phyloP scores from a whole-genome alignment of 2,888 invertebrate species.

The Microctonus brassicae region DNA sequence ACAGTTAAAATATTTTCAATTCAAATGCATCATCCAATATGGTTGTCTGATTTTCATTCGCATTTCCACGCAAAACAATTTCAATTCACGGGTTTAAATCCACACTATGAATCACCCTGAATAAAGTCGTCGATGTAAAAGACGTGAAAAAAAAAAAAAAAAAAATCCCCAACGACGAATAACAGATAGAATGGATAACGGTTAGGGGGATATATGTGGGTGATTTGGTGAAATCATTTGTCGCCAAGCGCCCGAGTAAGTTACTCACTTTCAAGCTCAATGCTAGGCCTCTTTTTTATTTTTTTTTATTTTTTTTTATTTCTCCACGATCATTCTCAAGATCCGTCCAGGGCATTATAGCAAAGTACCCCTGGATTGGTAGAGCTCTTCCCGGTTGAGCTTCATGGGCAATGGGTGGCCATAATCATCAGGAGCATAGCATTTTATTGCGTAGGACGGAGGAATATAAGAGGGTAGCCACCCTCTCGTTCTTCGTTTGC shows the following conservation, averaged over 20 bases:
- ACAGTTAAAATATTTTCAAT: conserved; percentile 12
- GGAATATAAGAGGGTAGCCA: conserved; percentile 17
- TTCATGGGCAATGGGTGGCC: neutral
- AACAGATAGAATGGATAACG: conserved; percentile 5
- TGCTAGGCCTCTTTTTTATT: neutral
- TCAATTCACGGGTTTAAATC: conserved; percentile 12
- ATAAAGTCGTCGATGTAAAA: neutral
- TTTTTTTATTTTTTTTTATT: neutral
- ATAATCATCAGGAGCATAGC: conserved; percentile 8
- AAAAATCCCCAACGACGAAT: neutral
- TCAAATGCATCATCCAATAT: neutral
- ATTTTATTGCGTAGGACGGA: neutral
- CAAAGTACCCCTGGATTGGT: conserved; percentile 27
- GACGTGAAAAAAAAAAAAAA: neutral
- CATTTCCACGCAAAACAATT: neutral
- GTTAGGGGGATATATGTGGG: conserved; percentile 6
- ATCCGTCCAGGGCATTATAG: conserved; percentile 28
- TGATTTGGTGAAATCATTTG: conserved; percentile 15
- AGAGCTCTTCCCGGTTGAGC: conserved; percentile 17
- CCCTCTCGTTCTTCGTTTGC: neutral
- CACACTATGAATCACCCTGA: neutral
- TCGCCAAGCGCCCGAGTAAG: conserved; percentile 11
- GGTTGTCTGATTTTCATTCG: neutral
- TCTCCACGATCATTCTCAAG: conserved; percentile 13
- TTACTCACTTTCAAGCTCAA: neutral